These are phyloP conservation scores for Barbus barbus DNA, from an alignment of 2,113 vertebrate species.

Conservation along the genomic window DNA sequence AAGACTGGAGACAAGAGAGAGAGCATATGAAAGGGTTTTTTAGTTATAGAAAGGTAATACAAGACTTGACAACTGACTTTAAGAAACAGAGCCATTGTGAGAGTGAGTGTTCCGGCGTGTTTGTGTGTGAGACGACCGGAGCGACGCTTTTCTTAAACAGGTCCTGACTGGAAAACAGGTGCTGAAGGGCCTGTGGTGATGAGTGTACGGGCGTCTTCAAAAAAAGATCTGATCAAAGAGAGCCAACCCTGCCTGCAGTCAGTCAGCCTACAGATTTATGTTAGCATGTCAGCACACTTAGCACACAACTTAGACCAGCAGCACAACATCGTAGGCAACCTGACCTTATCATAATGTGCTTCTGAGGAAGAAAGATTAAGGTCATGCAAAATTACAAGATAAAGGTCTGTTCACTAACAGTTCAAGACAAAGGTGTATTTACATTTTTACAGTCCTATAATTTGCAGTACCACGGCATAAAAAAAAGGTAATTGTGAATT, in stretches of 20 bases:
- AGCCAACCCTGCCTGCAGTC: slow-evolving; percentile 75
- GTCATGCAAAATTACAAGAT: no score
- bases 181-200: slow-evolving; percentile 76
- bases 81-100: slow-evolving; percentile 33
- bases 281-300: slow-evolving; percentile 65
- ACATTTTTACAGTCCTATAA: no score
- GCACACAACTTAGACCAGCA: slow-evolving; percentile 57
- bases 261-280: slow-evolving; percentile 72
- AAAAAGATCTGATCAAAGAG: slow-evolving; percentile 83
- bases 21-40: background rate
- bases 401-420: no score
- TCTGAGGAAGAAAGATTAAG: background rate
- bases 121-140: slow-evolving; percentile 41
- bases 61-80: slow-evolving; percentile 29
- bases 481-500: no score
- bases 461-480: no score
- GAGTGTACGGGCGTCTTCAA: slow-evolving; percentile 77
- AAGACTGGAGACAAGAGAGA: slow-evolving; percentile 12
- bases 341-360: background rate
- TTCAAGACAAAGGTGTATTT: no score
- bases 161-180: slow-evolving; percentile 87
- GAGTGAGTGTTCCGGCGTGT: slow-evolving; percentile 54
- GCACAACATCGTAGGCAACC: background rate
- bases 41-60: slow-evolving; percentile 3
- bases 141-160: slow-evolving; percentile 69